A percentile compares a stretch with the other conserved stretches of the same genome.
Evolutionary conservation across 2,797 vertebrate species (phyloP).

Genomic region (Nannoperca obscura): DNA sequence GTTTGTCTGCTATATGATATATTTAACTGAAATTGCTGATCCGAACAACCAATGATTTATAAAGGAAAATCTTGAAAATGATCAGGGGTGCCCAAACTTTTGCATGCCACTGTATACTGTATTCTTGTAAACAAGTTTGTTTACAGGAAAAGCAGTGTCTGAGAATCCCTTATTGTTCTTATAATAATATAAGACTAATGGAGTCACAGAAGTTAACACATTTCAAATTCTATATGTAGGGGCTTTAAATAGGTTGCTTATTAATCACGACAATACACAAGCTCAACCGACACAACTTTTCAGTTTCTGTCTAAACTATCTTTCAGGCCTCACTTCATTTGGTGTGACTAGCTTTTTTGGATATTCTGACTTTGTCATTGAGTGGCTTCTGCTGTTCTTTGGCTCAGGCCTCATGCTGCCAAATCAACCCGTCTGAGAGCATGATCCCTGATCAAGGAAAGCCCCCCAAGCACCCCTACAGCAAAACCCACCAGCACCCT

Average conservation of each 20-base stretch:
- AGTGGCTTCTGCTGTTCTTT: slow-evolving; percentile 41
- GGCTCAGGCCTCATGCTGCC: slow-evolving; percentile 46
- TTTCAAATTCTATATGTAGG: background rate
- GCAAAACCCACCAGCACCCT: slow-evolving; percentile 70
- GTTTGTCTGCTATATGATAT: no score
- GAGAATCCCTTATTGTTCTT: background rate
- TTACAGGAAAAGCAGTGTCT: background rate
- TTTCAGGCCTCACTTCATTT: slow-evolving; percentile 13
- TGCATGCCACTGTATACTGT: no score
- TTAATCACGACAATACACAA: background rate
- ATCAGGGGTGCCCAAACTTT: no score
- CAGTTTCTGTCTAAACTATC: background rate
- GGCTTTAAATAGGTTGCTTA: background rate
- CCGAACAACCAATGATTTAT: no score
- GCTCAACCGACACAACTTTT: slow-evolving; percentile 10
- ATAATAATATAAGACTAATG: background rate
- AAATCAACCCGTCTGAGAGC: slow-evolving; percentile 71
- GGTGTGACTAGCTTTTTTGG: slow-evolving; percentile 27
- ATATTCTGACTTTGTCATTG: slow-evolving; percentile 46
- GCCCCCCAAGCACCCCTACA: slow-evolving; percentile 65
- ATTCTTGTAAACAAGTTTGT: background rate
- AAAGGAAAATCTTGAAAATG: no score
- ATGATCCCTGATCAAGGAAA: slow-evolving; percentile 79
- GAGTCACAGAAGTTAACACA: background rate
- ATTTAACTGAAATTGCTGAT: no score